A percentile compares a stretch with the other conserved stretches of the same genome.
phyloP scores from a whole-genome alignment of 2,888 invertebrate genomes.

The Ophioninae sp. region DNA sequence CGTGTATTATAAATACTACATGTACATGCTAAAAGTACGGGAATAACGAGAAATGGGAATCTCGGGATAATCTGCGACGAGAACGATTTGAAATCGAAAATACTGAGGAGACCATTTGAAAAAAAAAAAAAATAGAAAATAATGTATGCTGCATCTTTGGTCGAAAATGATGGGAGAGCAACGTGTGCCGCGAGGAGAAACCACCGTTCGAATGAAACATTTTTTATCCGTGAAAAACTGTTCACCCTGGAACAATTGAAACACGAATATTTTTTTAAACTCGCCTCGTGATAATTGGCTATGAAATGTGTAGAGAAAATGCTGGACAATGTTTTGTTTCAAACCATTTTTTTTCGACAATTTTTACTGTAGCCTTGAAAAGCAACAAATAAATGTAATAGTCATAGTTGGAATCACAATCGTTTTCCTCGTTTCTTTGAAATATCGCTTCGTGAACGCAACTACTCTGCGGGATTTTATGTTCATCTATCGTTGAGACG shows the following conservation, averaged over 20 bases:
- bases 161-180: constrained; percentile 44
- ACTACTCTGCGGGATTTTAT: not conserved
- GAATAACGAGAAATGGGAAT: constrained; percentile 27
- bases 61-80: constrained; percentile 29
- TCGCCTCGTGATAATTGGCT: not conserved
- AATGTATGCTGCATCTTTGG: constrained; percentile 60
- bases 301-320: not conserved
- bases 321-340: not conserved
- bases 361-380: constrained; percentile 1
- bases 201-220: not conserved
- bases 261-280: not conserved
- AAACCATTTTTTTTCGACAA: not conserved
- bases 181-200: constrained; percentile 23
- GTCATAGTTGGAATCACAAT: not conserved
- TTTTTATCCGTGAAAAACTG: not conserved
- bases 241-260: not conserved
- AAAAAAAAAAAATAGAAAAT: constrained; percentile 37
- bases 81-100: constrained; percentile 26
- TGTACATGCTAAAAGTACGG: constrained; percentile 54
- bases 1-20: constrained; percentile 58
- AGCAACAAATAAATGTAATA: not conserved
- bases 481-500: not conserved
- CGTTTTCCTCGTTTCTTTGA: not conserved
- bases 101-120: not conserved
- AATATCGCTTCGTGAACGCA: not conserved